These are phyloP conservation scores for Danaus melanippus DNA, from an alignment of 1,140 invertebrate species.

Conservation along the genomic window DNA sequence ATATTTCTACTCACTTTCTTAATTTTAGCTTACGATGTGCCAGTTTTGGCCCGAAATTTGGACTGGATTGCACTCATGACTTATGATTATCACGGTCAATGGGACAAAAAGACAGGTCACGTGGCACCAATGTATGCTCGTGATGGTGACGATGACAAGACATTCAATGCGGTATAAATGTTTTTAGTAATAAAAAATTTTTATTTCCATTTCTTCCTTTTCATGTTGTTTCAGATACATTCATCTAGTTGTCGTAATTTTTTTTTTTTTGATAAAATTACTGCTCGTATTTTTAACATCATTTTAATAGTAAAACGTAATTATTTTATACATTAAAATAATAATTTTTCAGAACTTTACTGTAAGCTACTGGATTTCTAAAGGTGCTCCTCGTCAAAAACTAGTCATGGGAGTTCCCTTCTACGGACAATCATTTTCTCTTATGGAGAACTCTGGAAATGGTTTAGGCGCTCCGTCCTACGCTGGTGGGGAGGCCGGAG, in stretches of 20 bases:
- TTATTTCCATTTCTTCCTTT: too few relatives aligned
- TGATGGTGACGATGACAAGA: conserved; percentile 80
- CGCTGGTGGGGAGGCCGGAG: conserved; percentile 83
- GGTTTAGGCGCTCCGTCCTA: conserved; percentile 80
- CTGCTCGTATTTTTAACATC: too few relatives aligned
- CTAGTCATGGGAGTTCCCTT: conserved; percentile 87
- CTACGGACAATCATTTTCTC: conserved; percentile 88
- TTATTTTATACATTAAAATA: too few relatives aligned
- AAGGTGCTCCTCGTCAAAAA: conserved; percentile 83
- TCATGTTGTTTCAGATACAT: too few relatives aligned
- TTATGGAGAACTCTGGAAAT: conserved; percentile 76
- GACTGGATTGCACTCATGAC: conserved; percentile 94
- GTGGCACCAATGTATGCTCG: conserved; percentile 85
- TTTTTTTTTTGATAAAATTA: too few relatives aligned
- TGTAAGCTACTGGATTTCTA: conserved; percentile 84
- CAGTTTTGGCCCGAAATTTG: conserved; percentile 78
- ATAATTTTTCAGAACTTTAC: conserved; percentile 79
- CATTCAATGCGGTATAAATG: conserved; percentile 80
- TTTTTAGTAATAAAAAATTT: neutral
- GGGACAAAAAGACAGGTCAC: conserved; percentile 92
- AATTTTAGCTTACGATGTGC: conserved; percentile 80
- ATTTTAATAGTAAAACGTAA: too few relatives aligned
- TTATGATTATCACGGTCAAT: conserved; percentile 92
- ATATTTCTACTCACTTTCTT: conserved; percentile 2
- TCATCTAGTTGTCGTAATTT: too few relatives aligned